Conservation (phyloP, 2,797 vertebrate genomes). For the Danio jaintianensis region DNA sequence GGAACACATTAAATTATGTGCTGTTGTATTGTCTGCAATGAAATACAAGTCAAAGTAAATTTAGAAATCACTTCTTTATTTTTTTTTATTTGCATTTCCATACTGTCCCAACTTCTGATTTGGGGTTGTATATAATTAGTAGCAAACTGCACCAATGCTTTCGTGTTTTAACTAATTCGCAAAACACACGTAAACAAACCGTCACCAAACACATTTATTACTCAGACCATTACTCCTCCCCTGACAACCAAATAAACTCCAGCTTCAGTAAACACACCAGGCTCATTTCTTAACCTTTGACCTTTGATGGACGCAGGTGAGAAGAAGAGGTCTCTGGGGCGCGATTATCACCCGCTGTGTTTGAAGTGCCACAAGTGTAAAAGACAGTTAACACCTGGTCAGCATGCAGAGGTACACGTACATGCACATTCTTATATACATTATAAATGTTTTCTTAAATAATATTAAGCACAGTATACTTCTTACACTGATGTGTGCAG, state of each 20-base stretch:
- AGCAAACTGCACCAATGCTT: too few relatives aligned
- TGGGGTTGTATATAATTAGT: too few relatives aligned
- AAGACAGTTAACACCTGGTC: slow-evolving; percentile 81
- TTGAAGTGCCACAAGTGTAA: slow-evolving; percentile 84
- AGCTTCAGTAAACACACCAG: background rate
- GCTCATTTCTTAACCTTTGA: slow-evolving; percentile 37
- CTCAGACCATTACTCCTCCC: background rate
- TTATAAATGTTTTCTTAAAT: background rate
- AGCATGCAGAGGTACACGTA: slow-evolving; percentile 79
- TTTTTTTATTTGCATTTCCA: too few relatives aligned
- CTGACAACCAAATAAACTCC: background rate
- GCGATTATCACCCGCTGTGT: slow-evolving; percentile 86
- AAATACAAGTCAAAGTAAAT: too few relatives aligned
- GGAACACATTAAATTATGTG: too few relatives aligned
- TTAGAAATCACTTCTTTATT: too few relatives aligned
- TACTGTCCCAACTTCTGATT: too few relatives aligned
- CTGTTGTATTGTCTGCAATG: too few relatives aligned
- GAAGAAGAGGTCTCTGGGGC: slow-evolving; percentile 82
- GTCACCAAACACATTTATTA: background rate
- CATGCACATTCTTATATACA: background rate
- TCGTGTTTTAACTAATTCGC: too few relatives aligned
- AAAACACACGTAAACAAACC: background rate
- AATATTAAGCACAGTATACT: background rate
- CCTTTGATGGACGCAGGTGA: slow-evolving; percentile 73
- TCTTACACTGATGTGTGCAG: too few relatives aligned